A percentile compares a stretch with the other conserved stretches of the same genome.
These are phyloP conservation scores for Parnassius apollo DNA, from an alignment of 2,888 invertebrate genomes.

Conservation along the genomic window DNA sequence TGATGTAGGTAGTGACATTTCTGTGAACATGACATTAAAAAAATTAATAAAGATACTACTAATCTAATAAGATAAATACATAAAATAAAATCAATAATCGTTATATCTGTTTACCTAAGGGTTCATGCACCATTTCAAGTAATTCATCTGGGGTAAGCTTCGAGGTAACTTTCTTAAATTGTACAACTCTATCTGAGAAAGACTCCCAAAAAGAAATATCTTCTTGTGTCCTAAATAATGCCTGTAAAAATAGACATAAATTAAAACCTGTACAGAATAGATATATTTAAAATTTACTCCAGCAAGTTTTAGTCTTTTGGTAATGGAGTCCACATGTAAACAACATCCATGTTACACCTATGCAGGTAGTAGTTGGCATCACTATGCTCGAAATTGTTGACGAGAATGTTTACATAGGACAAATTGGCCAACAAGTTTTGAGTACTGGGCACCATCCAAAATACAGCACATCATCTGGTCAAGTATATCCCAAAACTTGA, in stretches of 20 bases:
- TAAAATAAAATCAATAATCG: background rate
- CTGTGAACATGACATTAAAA: conserved; percentile 36
- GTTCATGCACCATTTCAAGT: conserved; percentile 83
- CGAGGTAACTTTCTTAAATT: conserved; percentile 85
- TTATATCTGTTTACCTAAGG: conserved; percentile 61
- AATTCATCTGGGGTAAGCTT: conserved; percentile 82
- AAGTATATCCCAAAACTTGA: too few species aligned
- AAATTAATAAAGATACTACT: background rate
- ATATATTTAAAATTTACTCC: too few species aligned
- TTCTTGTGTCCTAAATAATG: conserved; percentile 82
- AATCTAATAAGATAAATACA: background rate
- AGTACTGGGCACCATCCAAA: too few species aligned
- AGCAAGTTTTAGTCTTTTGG: too few species aligned
- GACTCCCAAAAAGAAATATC: conserved; percentile 86
- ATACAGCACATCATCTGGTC: too few species aligned
- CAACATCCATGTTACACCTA: too few species aligned
- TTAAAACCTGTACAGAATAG: too few species aligned
- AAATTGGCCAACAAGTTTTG: too few species aligned
- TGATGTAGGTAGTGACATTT: conserved; percentile 55
- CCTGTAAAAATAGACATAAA: conserved; percentile 49
- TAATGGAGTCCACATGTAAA: too few species aligned
- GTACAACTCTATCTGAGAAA: conserved; percentile 84
- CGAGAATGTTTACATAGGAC: too few species aligned
- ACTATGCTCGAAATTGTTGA: too few species aligned
- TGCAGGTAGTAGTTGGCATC: too few species aligned